phyloP scores from a whole-genome alignment of 2,888 invertebrate species.

The Lasioglossum morio region DNA sequence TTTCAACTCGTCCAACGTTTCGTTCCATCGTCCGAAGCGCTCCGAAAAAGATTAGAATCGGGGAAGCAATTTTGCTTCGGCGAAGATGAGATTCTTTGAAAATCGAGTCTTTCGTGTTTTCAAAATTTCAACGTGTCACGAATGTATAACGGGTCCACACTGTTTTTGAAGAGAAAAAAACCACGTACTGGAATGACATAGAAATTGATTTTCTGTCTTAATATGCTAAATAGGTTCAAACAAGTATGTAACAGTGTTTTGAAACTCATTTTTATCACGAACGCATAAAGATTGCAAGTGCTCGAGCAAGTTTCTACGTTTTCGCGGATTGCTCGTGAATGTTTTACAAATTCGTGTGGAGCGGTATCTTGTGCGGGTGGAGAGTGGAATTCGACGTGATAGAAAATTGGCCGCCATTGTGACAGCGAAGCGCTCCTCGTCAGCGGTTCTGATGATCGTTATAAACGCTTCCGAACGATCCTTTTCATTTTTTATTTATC shows the following conservation, averaged over 20 bases:
- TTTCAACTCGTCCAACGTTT: background rate
- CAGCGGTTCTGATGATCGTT: background rate
- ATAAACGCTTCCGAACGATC: conserved; percentile 1
- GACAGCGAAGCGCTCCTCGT: background rate
- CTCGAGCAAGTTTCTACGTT: background rate
- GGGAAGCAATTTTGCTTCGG: background rate
- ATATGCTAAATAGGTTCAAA: too few relatives aligned
- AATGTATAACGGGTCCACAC: too few relatives aligned
- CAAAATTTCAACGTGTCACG: too few relatives aligned
- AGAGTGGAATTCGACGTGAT: background rate
- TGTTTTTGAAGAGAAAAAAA: too few relatives aligned
- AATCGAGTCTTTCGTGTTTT: background rate
- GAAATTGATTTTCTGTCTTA: too few relatives aligned
- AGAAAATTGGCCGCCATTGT: background rate
- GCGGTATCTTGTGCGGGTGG: background rate
- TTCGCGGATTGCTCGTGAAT: background rate
- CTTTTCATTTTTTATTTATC: background rate
- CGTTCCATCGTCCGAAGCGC: background rate
- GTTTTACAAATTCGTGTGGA: background rate
- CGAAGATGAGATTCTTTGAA: background rate
- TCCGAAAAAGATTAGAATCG: background rate
- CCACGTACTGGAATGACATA: too few relatives aligned
- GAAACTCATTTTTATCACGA: too few relatives aligned
- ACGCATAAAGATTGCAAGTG: too few relatives aligned
- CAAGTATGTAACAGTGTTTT: too few relatives aligned